phyloP scores from a whole-genome alignment of 2,113 vertebrate genomes.

The Panurus biarmicus region DNA sequence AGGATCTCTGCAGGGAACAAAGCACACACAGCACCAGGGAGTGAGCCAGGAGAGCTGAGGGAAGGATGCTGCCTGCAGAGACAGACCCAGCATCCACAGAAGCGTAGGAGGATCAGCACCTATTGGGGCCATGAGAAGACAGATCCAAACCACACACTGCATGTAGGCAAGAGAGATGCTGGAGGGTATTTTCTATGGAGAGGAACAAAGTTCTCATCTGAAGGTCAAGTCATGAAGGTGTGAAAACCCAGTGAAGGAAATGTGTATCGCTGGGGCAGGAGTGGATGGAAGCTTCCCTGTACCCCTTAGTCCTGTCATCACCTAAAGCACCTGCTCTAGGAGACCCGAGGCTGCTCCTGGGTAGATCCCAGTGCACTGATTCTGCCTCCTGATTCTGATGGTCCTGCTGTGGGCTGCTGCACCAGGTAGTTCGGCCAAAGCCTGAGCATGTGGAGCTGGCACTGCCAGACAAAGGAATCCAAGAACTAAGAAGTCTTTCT shows the following conservation, averaged over 20 bases:
- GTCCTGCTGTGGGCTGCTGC: not conserved
- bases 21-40: not conserved
- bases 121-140: not conserved
- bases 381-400: not conserved
- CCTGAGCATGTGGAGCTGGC: conserved; percentile 15
- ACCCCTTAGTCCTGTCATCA: not conserved
- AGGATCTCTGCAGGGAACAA: conserved; percentile 7
- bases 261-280: not conserved
- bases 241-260: not conserved
- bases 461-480: conserved; percentile 37
- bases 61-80: not conserved
- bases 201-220: not conserved
- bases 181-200: not conserved
- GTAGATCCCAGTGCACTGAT: fast-evolving
- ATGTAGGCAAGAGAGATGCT: not conserved
- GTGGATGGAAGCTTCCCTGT: not conserved
- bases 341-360: not conserved
- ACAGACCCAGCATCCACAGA: not conserved
- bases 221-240: not conserved
- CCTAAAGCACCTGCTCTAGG: not conserved
- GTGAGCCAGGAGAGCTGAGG: not conserved
- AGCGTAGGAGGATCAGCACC: not conserved
- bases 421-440: not conserved
- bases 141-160: not conserved
- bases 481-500: not conserved